phyloP scores from a whole-genome alignment of 2,888 invertebrate genomes.

The Cerastis rubricosa region DNA sequence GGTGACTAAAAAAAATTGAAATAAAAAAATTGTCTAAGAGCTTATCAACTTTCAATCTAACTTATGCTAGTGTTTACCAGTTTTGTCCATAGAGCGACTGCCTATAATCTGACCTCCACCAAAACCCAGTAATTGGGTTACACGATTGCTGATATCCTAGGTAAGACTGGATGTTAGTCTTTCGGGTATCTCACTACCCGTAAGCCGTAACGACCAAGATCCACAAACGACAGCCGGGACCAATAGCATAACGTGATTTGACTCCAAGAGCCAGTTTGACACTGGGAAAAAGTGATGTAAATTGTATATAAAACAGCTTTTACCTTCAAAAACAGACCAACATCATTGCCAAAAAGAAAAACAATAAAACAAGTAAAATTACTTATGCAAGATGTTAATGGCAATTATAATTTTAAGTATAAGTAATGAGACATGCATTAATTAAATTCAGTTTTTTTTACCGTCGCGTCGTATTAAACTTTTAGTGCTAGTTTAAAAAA shows the following conservation, averaged over 20 bases:
- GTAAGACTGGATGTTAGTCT: neutral
- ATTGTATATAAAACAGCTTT: neutral
- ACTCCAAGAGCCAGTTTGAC: neutral
- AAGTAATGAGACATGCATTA: constrained; percentile 30
- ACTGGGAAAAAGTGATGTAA: neutral
- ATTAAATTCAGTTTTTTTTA: constrained; percentile 60
- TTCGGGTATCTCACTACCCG: neutral
- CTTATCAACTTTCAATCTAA: neutral
- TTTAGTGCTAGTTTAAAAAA: constrained; percentile 47
- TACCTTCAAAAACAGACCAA: neutral
- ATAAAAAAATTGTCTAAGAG: neutral
- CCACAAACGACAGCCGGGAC: neutral
- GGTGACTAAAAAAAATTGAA: too few relatives aligned
- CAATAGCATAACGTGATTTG: neutral
- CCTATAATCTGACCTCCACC: neutral
- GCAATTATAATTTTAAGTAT: constrained; percentile 2
- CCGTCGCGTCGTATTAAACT: constrained; percentile 23
- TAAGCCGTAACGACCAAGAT: neutral
- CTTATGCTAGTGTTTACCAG: neutral
- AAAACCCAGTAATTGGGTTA: neutral
- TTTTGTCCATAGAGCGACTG: neutral
- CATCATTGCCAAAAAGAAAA: neutral
- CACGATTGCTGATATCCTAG: neutral
- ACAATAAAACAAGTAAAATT: constrained; percentile 14
- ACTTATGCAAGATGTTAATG: constrained; percentile 12